Evolutionary conservation across 2,797 vertebrate species (phyloP).

Genomic region (Varecia variegata): DNA sequence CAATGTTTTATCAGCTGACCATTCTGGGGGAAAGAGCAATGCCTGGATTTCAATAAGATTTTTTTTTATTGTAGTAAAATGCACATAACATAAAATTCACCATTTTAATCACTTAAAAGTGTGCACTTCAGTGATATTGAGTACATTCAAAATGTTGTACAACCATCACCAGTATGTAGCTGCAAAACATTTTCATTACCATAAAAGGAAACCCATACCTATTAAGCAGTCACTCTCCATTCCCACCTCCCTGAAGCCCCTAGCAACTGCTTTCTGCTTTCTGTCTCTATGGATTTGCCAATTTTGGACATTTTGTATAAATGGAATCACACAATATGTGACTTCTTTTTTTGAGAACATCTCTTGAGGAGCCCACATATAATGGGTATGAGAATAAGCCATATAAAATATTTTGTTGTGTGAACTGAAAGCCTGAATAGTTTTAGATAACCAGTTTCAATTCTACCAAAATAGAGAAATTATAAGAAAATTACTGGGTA

Average conservation of each 20-base stretch:
- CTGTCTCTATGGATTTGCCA: not conserved
- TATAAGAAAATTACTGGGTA: conserved; percentile 5
- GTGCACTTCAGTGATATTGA: not conserved
- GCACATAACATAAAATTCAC: not conserved
- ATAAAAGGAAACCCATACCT: not conserved
- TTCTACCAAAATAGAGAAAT: not conserved
- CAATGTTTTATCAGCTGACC: not conserved
- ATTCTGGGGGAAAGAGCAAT: not conserved
- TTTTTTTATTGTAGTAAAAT: not conserved
- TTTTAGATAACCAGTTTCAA: not conserved
- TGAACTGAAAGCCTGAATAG: not conserved
- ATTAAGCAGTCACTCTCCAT: not conserved
- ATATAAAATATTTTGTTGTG: not conserved
- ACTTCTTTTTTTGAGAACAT: not conserved
- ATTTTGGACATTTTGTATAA: not conserved
- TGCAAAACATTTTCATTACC: no score
- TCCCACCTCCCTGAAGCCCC: not conserved
- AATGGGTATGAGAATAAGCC: not conserved
- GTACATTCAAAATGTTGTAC: not conserved
- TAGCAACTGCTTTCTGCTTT: not conserved
- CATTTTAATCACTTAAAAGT: not conserved
- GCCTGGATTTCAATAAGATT: not conserved
- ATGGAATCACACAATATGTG: not conserved
- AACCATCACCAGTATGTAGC: not conserved
- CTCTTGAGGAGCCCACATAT: not conserved